phyloP scores from a whole-genome alignment of 1,140 invertebrate genomes.

The Chrysomallon squamiferum region DNA sequence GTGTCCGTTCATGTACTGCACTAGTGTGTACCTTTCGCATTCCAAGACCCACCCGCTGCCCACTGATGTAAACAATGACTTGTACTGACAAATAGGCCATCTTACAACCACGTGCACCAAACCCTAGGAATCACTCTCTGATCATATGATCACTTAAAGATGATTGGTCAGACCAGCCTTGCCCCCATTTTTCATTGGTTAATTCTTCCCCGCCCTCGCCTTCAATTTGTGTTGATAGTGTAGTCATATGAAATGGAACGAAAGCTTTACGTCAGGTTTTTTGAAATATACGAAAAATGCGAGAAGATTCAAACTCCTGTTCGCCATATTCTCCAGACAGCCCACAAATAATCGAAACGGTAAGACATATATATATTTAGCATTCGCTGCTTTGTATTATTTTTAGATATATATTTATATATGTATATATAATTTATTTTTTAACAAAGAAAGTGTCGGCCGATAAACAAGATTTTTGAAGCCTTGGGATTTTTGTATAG shows the following conservation, averaged over 20 bases:
- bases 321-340: slow-evolving; percentile 14
- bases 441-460: too few species aligned
- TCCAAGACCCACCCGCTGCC: too few species aligned
- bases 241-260: slow-evolving; percentile 8
- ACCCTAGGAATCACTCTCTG: slow-evolving; percentile 21
- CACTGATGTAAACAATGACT: slow-evolving; percentile 21
- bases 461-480: too few species aligned
- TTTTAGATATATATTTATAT: too few species aligned
- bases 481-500: too few species aligned
- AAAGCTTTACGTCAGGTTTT: not conserved
- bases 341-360: slow-evolving; percentile 9
- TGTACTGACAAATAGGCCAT: slow-evolving; percentile 14
- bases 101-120: slow-evolving; percentile 24
- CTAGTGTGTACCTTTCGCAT: too few species aligned
- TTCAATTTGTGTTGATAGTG: slow-evolving; percentile 13
- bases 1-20: too few species aligned
- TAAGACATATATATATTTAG: not conserved
- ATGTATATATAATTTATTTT: too few species aligned
- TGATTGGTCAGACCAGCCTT: slow-evolving; percentile 31
- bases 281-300: slow-evolving; percentile 11
- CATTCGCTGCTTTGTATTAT: too few species aligned
- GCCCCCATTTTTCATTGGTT: slow-evolving; percentile 34
- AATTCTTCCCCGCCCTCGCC: slow-evolving; percentile 24
- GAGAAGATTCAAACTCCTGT: slow-evolving; percentile 10
- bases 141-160: slow-evolving; percentile 26